phyloP scores from a whole-genome alignment of 2,797 vertebrate species.

The Clamator glandarius region DNA sequence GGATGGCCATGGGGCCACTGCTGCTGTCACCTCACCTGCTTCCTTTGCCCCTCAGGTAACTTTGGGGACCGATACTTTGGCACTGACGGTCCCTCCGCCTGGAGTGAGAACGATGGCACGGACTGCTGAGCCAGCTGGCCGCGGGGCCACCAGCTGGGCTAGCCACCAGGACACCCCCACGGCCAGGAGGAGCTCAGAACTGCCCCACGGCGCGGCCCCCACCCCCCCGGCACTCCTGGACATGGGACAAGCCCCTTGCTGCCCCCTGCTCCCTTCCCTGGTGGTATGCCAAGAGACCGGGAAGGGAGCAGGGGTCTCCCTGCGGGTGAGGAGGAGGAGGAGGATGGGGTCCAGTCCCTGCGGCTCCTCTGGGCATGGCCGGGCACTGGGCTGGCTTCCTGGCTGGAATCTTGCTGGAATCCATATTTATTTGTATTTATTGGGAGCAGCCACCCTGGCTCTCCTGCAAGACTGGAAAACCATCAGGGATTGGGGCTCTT shows the following conservation, averaged over 20 bases:
- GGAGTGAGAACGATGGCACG: constrained; percentile 84
- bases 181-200: not conserved
- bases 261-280: not conserved
- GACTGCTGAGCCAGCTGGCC: constrained; percentile 76
- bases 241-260: not conserved
- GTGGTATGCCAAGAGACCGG: too few relatives aligned
- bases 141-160: not conserved
- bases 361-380: not conserved
- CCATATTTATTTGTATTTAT: constrained; percentile 67
- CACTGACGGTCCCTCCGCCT: constrained; percentile 86
- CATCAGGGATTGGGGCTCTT: constrained; percentile 9
- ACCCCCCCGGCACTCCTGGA: not conserved
- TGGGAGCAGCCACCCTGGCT: not conserved
- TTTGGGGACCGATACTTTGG: constrained; percentile 93
- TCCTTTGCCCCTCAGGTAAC: constrained; percentile 79
- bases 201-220: not conserved
- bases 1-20: fast-evolving
- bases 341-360: not conserved
- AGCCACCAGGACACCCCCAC: not conserved
- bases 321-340: not conserved
- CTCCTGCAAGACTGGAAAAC: not conserved
- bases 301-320: too few relatives aligned
- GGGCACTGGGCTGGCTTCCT: not conserved
- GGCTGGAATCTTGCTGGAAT: not conserved
- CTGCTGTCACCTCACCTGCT: not conserved